phyloP scores from a whole-genome alignment of 2,888 invertebrate genomes.

The Digitonthophagus gazella region DNA sequence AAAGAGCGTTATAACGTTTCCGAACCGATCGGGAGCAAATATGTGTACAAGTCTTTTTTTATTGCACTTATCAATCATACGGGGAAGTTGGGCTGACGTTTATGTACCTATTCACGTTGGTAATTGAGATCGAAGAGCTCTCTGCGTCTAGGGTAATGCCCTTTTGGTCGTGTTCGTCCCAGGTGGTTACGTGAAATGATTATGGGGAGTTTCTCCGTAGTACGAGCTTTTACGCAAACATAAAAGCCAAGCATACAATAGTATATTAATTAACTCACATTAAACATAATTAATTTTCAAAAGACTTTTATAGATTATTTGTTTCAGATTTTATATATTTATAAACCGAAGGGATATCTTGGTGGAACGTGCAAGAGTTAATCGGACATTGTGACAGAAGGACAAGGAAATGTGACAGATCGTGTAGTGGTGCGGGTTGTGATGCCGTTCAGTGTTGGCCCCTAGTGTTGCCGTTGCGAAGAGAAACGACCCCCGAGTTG shows the following conservation, averaged over 20 bases:
- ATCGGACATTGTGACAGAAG: conserved; percentile 15
- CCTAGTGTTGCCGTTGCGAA: conserved; percentile 38
- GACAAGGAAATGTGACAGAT: conserved; percentile 34
- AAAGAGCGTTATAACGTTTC: not conserved
- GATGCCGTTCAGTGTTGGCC: conserved; percentile 36
- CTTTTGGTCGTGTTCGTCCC: not conserved
- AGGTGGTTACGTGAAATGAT: not conserved
- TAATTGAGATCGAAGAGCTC: not conserved
- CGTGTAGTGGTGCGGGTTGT: conserved; percentile 36
- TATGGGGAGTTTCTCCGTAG: not conserved
- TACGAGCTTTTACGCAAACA: not conserved
- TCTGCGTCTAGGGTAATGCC: not conserved
- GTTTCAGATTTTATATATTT: conserved; percentile 38
- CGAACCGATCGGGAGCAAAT: not conserved
- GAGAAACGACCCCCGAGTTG: conserved; percentile 35
- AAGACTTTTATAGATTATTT: no score
- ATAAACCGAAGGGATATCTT: no score
- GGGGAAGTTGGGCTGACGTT: not conserved
- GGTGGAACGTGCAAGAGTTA: conserved; percentile 22
- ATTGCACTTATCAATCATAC: conserved; percentile 15
- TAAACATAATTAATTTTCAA: not conserved
- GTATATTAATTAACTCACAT: no score
- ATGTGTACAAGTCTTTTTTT: conserved; percentile 9
- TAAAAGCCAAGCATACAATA: no score
- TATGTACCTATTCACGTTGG: not conserved